Evolutionary conservation across 2,888 invertebrate genomes (phyloP), one percentile per base, ranked within the genome.

Genomic region (Colostygia pectinataria): DNA sequence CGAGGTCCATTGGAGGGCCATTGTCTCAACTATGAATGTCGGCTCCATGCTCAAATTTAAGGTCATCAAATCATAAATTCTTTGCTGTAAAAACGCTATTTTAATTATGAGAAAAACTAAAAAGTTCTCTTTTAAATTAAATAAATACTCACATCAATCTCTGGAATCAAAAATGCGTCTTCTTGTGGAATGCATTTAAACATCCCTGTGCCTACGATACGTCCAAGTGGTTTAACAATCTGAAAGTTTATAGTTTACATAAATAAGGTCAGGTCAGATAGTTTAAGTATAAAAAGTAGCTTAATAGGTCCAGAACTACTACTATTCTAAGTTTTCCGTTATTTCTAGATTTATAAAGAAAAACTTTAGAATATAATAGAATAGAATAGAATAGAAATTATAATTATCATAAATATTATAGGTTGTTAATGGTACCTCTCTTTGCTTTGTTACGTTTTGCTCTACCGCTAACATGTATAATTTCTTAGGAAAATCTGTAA

Each of bases 381-480:
- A 4, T 18, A 18, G 18, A 18, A 3, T 18, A 4, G 4, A 18
- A 18, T 18, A 18, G 18, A 18, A n/a, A n/a, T n/a, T n/a, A n/a
- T n/a, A n/a, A n/a, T n/a, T n/a, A n/a, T n/a, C n/a, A n/a, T n/a
- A n/a, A n/a, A n/a, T n/a, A n/a, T n/a, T n/a, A n/a, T n/a, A n/a
- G n/a, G n/a, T n/a, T n/a, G n/a, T n/a, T n/a, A n/a, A n/a, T n/a
- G n/a, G n/a, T 56, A 85, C 90, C 72, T 89, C 84, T 77, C 74
- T 76, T 66, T 89, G 91, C 43, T 88, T 90, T 2, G 90, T 83
- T n/a, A 91, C 60, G 33, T 85, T 90, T 65, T 92, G 92, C 68
- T 94, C 93, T 0, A 93, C 92, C 0, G 93, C 94, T 25, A 94
- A 74, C 32, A 94, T 90, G 63, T 93, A 94, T 7, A 91, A 87